Base-by-base conservation (phyloP, 2,113 vertebrate species). In the Himantopus leucocephalus region DNA sequence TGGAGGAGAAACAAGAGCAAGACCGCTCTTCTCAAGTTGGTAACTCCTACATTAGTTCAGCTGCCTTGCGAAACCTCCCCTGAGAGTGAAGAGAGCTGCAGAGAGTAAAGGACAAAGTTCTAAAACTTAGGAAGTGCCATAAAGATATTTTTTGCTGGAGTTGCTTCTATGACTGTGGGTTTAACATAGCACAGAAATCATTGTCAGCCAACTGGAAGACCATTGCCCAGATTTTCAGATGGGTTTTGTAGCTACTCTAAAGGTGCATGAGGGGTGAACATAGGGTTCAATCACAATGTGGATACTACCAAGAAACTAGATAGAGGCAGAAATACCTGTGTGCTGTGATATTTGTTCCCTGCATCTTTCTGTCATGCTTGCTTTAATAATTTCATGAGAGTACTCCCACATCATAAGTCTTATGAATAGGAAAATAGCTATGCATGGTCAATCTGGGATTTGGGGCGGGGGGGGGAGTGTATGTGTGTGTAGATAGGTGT, bases 381-480 rank as follows among this genome's bases (percentile, higher is more conserved):
- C 29, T 43, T 81, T 56, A 21, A 6, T 26, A 56, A 68, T 72
- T 66, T 62, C 52, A 20, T 62, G 23, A 41, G 35, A 75, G 17
- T 35, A 16, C 20, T 55, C 45, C 24, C 45, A 62, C 34, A n/a
- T 63, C 34, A 9, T 19, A 66, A 30, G 19, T 22, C 39, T 56
- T 56, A 58, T 20, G 22, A 72, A 10, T 6, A 34, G 30, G n/a
- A 52, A 60, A 66, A 53, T 26, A 85, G 12, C 27, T 59, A 5
- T 32, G 24, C 10, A 20, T 60, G 22, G 62, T 48, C 37, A 32
- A 2, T 45, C 9, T 41, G 62, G 53, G 70, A 48, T 66, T 5
- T 67, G n/a, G 5, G 35, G 19, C 1, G 1, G 7, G 6, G 15
- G 15, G 21, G 15, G 16, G 7, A 20, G 8, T 18, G 3, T 16